Base-by-base conservation (phyloP, 2,888 invertebrate species). In the Thereva nobilitata region DNA sequence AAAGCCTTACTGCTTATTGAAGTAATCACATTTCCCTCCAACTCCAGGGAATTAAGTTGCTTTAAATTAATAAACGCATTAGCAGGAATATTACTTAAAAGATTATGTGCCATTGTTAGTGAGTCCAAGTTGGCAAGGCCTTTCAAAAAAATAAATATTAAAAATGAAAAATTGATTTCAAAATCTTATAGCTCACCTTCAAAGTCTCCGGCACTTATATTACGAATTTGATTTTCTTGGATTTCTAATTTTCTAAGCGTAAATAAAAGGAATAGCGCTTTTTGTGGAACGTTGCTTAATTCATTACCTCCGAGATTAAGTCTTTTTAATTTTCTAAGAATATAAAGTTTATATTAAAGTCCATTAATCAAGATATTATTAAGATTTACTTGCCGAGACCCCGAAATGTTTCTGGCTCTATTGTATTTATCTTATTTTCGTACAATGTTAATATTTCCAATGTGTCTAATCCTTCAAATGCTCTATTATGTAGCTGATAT, bases 291-390 rank as follows among this genome's bases (percentile, higher is more conserved):
- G 8, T 85, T 83, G 42, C 86, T 86, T 75, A 95, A 82, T 70
- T 89, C 89, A 78, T 95, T 94, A 66, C 91, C 92, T 40, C 94
- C 94, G 71, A 95, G 84, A 81, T 95, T 95, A 69, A 95, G 82
- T 68, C 92, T 85, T 74, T 91, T 93, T 69, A 94, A 82, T 80
- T 92, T 93, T 74, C 89, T 91, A 42, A 59, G n/a, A 52, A 59
- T 49, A 56, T 44, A 9, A 52, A 40, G 38, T 23, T 55, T 57
- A 10, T 49, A 37, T 54, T 5, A 45, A 7, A 55, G 57, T 55
- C 50, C 63, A 7, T 37, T 12, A 38, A 49, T 4, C 59, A 45
- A 23, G n/a, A 35, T 49, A 7, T 49, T 3, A 56, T 5, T 7
- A 70, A 84, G 54, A 71, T 88, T 86, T 83, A 93, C 92, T 92